Evolutionary conservation across 1,140 invertebrate species (phyloP), one percentile per base, ranked within the genome.

Genomic region (Scaptomyza hsui): DNA sequence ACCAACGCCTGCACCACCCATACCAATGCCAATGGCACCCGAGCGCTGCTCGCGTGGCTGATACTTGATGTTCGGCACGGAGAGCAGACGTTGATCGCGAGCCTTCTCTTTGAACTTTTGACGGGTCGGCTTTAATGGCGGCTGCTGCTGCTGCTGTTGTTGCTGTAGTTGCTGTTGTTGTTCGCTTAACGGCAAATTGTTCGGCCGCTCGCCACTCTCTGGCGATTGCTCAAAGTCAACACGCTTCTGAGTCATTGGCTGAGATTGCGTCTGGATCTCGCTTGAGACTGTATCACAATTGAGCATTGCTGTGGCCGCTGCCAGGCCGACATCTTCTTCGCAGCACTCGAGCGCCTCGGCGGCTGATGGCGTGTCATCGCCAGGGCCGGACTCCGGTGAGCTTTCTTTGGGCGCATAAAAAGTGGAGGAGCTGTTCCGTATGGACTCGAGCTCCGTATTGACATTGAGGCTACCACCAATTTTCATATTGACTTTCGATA

Each of bases 401-500:
- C 52, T 90, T 91, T 93, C 81, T 91, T 93, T 74, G 89, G 81
- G 52, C 83, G 91, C 47, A 77, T 91, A 75, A 92, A 93, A 91
- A 93, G 94, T 63, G n/a, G 68, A 24, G 93, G 89, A 89, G 44
- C 69, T 89, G 51, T 81, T 90, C 51, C 78, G 81, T n/a, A 79
- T 71, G 16, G 80, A 57, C 37, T 90, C 89, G 62, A 77, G 94
- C 75, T 94, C 95, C 85, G 95, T 95, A 45, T 89, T 90, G 45
- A 89, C 76, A 83, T 89, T 71, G 15, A 79, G 67, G 9, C 60
- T 56, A n/a, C 82, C 77, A 10, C 89, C 89, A 60, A 96, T 93
- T 91, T 96, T 96, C 78, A 96, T 93, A 92, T 97, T 96, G 59
- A 96, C 95, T 92, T 94, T 95, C 63, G 94, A 95, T 71, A 96